Evolutionary conservation across 2,888 invertebrate genomes (phyloP).

Genomic region (Luperina testacea): DNA sequence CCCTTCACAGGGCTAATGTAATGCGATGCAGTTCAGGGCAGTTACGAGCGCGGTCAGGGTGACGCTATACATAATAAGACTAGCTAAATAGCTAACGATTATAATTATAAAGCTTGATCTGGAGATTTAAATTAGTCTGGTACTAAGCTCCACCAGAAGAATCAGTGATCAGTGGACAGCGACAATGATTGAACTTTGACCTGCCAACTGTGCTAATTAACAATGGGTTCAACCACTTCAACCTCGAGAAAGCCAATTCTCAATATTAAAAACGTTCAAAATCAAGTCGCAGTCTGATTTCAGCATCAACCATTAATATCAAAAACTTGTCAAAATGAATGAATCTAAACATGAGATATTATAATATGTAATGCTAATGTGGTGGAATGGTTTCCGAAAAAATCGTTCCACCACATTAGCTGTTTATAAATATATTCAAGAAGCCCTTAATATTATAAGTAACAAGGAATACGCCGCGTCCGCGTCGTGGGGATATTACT

Average conservation of each 20-base stretch:
- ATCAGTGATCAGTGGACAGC: not conserved
- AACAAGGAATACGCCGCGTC: no score
- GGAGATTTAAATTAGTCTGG: not conserved
- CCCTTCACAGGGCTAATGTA: constrained; percentile 20
- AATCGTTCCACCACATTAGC: no score
- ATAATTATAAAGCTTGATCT: not conserved
- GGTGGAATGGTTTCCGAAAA: no score
- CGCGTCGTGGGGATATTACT: no score
- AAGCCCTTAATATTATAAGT: no score
- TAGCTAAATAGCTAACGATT: constrained; percentile 13
- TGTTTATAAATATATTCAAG: no score
- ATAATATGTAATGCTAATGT: no score
- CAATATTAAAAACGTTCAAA: not conserved
- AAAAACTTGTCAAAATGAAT: not conserved
- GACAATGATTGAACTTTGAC: not conserved
- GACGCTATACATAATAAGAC: constrained; percentile 2
- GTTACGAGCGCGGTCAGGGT: constrained; percentile 13
- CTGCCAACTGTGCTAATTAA: not conserved
- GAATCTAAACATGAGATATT: not conserved
- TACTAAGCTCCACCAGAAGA: not conserved
- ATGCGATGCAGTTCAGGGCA: constrained; percentile 29
- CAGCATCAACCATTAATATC: not conserved
- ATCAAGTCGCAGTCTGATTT: not conserved
- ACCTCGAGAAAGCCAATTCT: not conserved
- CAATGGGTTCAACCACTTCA: no score